Percentiles rank a stretch among this genome's conserved stretches.
These are phyloP conservation scores for Solen grandis DNA, from an alignment of 1,140 invertebrate species.

Conservation along the genomic window DNA sequence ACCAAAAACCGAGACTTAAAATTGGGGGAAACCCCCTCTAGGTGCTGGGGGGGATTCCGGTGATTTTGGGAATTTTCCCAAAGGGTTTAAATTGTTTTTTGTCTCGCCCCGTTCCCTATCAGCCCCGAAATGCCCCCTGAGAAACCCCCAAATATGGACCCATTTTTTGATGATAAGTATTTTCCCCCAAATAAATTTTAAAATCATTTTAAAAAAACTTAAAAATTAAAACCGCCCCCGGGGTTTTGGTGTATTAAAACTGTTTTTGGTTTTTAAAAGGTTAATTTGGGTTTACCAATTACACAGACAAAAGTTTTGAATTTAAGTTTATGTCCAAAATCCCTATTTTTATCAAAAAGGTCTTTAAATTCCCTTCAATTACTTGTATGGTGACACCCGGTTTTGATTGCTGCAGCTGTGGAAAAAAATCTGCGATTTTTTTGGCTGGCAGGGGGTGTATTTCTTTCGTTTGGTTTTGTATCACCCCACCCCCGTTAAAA, in stretches of 20 bases:
- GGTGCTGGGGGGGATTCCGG: constrained; percentile 98
- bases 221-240: too few species aligned
- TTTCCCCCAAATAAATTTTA: too few species aligned
- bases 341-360: too few species aligned
- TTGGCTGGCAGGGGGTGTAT: constrained; percentile 99
- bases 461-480: constrained; percentile 98
- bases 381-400: constrained; percentile 99
- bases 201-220: too few species aligned
- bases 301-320: too few species aligned
- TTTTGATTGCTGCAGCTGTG: constrained; percentile 99
- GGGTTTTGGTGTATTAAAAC: too few species aligned
- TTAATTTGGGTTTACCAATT: too few species aligned
- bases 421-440: constrained; percentile 99
- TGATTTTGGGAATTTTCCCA: constrained; percentile 99
- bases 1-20: constrained; percentile 99
- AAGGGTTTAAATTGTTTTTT: constrained; percentile 98
- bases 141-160: too few species aligned
- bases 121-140: not conserved
- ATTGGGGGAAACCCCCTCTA: constrained; percentile 98
- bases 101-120: constrained; percentile 98
- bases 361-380: constrained; percentile 86
- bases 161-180: too few species aligned
- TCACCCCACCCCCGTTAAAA: constrained; percentile 99
- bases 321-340: too few species aligned
- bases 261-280: too few species aligned